phyloP scores from a whole-genome alignment of 2,888 invertebrate species.

The Cheilosia scutellata region DNA sequence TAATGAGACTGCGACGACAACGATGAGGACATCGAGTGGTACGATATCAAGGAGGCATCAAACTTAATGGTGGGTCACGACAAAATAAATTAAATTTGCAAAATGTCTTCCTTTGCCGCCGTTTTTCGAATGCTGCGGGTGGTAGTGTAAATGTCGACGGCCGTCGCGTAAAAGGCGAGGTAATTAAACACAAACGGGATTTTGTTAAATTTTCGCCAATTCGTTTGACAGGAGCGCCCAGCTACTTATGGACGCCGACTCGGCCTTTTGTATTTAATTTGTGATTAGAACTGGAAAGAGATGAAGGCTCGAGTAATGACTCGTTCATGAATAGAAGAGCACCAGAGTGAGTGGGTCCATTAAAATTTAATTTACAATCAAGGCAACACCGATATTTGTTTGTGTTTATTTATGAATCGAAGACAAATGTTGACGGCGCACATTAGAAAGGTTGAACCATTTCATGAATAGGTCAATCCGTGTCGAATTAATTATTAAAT shows the following conservation, averaged over 20 bases:
- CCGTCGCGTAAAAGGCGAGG: slow-evolving; percentile 15
- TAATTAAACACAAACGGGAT: slow-evolving; percentile 65
- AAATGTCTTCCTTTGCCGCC: slow-evolving; percentile 36
- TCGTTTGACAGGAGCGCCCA: slow-evolving; percentile 9
- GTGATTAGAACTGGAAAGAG: slow-evolving; percentile 33
- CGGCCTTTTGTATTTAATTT: slow-evolving; percentile 23
- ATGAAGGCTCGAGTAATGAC: background rate
- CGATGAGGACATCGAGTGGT: background rate
- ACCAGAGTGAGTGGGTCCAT: slow-evolving; percentile 7
- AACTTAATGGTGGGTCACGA: slow-evolving; percentile 35
- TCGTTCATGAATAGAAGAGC: background rate
- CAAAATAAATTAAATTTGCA: slow-evolving; percentile 60
- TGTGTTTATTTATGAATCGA: slow-evolving; percentile 49
- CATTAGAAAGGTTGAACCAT: slow-evolving; percentile 11
- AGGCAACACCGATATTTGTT: background rate
- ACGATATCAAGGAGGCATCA: background rate
- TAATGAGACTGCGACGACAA: slow-evolving; percentile 51
- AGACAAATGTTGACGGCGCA: slow-evolving; percentile 42
- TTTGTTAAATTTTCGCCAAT: slow-evolving; percentile 53
- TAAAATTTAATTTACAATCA: slow-evolving; percentile 39
- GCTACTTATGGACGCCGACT: background rate
- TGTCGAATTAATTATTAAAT: slow-evolving; percentile 59
- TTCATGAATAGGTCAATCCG: slow-evolving; percentile 57
- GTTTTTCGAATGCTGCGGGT: background rate
- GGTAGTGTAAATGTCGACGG: background rate